Percentiles rank a stretch among this genome's conserved stretches.
These are phyloP conservation scores for Myotis planiceps DNA, from an alignment of 2,797 vertebrate genomes.

Conservation along the genomic window DNA sequence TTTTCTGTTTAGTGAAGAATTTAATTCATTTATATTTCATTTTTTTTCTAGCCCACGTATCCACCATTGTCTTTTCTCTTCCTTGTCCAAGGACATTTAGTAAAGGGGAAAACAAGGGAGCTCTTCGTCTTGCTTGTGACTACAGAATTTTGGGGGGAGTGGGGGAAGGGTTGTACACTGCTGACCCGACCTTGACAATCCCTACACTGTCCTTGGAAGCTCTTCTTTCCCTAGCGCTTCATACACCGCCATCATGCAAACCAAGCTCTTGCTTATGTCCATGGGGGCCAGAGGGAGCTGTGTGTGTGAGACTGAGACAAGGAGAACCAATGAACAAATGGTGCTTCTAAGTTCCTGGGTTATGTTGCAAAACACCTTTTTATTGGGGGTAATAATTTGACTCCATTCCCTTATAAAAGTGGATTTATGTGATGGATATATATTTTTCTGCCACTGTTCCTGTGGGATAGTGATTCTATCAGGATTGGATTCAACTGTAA, in stretches of 20 bases:
- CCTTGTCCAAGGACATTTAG: neutral
- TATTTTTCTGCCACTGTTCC: constrained; percentile 70
- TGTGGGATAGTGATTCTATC: constrained; percentile 8
- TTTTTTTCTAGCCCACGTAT: constrained; percentile 47
- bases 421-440: constrained; percentile 66
- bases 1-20: constrained; percentile 68
- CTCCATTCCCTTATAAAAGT: constrained; percentile 73
- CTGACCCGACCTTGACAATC: no score
- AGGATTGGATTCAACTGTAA: constrained; percentile 61
- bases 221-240: neutral
- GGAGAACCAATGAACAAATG: neutral
- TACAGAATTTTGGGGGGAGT: neutral
- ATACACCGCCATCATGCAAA: neutral
- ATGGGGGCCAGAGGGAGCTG: no score
- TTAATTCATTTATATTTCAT: constrained; percentile 65
- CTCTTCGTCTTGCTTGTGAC: neutral
- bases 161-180: fast-evolving
- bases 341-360: constrained; percentile 20
- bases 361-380: constrained; percentile 63
- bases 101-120: neutral
- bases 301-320: neutral
- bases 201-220: neutral
- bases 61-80: constrained; percentile 21
- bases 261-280: fast-evolving
- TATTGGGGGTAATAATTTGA: constrained; percentile 65